Base-by-base conservation (phyloP, 2,888 invertebrate species). In the Diadromus collaris region DNA sequence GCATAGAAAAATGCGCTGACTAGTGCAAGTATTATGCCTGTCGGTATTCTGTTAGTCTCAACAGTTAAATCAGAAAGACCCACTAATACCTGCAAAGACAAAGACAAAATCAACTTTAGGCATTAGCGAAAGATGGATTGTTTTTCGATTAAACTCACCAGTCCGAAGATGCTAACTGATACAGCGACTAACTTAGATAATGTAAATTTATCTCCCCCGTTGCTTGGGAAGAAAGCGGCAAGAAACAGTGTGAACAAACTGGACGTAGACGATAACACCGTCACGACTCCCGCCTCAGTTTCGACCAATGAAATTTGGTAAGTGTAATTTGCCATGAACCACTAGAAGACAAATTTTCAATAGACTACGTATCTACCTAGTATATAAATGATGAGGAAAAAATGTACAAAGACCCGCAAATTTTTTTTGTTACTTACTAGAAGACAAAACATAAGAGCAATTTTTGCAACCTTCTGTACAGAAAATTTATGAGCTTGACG, bases 241-340 rank as follows among this genome's bases (percentile, higher is more conserved):
- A 98, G 92, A 44, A 97, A 92, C 73, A 99, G 92, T 16, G 98
- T 97, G 89, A 98, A 97, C 74, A 99, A 94, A 83, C 97, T 96
- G 58, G 98, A 96, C 1, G 97, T 95, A 34, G 98, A 97, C 80
- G 97, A 97, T 86, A 98, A 92, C 69, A 98, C 94, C 84, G 97
- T 97, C 54, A 98, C 97, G 76, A 98, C 94, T 72, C 96, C 96
- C 16, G 97, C 94, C 88, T 96, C 95, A 4, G 97, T 95, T 91
- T 96, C 94, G 69, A 95, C 93, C 81, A 98, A 92, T 65, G 98
- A 97, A 88, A 97, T 93, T 91, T 98, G 98, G 92, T 97, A 98
- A 74, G 97, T 94, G 90, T 98, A 97, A 92, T 98, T 98, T 75
- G 97, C 97, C 87, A 96, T 91, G 92, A 99, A 98, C 98, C 98